These are phyloP conservation scores for Patagioenas fasciata DNA, from an alignment of 2,113 vertebrate species.

Conservation along the genomic window DNA sequence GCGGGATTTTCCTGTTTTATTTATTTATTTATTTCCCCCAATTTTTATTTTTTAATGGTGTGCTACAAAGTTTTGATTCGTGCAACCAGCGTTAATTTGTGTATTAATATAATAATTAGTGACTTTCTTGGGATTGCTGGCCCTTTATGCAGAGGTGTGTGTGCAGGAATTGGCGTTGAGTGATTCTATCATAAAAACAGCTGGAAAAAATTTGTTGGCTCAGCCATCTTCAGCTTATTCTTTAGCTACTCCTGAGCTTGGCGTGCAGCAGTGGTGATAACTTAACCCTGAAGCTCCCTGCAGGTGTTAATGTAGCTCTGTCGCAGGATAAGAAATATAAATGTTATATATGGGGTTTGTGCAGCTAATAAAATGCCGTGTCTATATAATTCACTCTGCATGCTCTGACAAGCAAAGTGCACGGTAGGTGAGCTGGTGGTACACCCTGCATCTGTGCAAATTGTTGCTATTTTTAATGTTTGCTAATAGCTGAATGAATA, in stretches of 20 bases:
- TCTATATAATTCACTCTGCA: accelerated
- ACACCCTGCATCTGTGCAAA: not conserved
- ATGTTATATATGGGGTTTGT: not conserved
- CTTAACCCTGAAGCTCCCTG: not conserved
- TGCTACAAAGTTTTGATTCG: not conserved
- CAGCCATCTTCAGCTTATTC: not conserved
- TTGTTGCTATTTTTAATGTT: not conserved
- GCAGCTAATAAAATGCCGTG: not conserved
- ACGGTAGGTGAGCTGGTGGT: not conserved
- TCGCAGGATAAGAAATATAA: not conserved
- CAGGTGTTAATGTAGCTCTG: not conserved
- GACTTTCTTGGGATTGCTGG: not conserved
- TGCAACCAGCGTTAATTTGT: not conserved
- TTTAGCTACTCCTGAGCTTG: not conserved
- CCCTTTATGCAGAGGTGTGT: not conserved
- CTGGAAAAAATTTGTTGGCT: not conserved
- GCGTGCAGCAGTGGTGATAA: not conserved
- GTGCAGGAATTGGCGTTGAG: not conserved
- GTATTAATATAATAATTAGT: not conserved
- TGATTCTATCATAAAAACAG: not conserved
- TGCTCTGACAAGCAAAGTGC: not conserved
- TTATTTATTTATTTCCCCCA: too few species aligned
- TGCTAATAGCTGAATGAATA: not conserved
- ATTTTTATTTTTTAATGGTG: too few species aligned
- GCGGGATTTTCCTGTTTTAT: too few species aligned